Evolutionary conservation across 1,140 invertebrate genomes (phyloP).

Genomic region (Diorhabda sublineata): DNA sequence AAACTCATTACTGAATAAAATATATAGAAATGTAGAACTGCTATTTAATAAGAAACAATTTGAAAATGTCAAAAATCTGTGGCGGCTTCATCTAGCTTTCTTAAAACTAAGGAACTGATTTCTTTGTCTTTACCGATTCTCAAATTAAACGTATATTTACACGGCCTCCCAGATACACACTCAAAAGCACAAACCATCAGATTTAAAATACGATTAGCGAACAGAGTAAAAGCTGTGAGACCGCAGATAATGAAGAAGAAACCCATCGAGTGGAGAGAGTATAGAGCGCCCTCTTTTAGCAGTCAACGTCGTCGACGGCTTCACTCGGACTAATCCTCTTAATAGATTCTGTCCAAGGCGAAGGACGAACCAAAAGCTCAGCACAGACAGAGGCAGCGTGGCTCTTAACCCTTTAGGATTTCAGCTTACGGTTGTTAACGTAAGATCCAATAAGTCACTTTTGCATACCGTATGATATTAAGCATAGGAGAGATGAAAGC

Average conservation of each 20-base stretch:
- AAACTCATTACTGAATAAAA: too few species aligned
- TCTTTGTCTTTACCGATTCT: not conserved
- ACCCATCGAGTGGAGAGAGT: constrained; percentile 30
- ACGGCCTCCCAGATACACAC: not conserved
- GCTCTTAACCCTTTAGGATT: constrained; percentile 40
- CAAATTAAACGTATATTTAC: not conserved
- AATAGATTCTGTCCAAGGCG: constrained; percentile 46
- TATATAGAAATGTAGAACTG: too few species aligned
- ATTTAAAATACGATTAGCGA: constrained; percentile 25
- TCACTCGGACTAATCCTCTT: constrained; percentile 46
- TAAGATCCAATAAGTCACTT: constrained; percentile 46
- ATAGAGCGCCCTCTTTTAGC: constrained; percentile 18
- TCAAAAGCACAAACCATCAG: constrained; percentile 15
- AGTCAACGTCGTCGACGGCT: constrained; percentile 35
- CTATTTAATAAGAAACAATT: too few species aligned
- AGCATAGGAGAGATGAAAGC: too few species aligned
- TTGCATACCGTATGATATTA: constrained; percentile 4
- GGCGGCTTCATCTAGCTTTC: too few species aligned
- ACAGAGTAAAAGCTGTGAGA: constrained; percentile 38
- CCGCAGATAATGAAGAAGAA: constrained; percentile 44
- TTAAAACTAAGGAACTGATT: not conserved
- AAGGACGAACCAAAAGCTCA: constrained; percentile 22
- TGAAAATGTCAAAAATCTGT: too few species aligned
- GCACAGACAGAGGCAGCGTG: not conserved
- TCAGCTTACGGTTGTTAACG: constrained; percentile 46